phyloP scores from a whole-genome alignment of 1,140 invertebrate genomes.

The Orchestia grillus region DNA sequence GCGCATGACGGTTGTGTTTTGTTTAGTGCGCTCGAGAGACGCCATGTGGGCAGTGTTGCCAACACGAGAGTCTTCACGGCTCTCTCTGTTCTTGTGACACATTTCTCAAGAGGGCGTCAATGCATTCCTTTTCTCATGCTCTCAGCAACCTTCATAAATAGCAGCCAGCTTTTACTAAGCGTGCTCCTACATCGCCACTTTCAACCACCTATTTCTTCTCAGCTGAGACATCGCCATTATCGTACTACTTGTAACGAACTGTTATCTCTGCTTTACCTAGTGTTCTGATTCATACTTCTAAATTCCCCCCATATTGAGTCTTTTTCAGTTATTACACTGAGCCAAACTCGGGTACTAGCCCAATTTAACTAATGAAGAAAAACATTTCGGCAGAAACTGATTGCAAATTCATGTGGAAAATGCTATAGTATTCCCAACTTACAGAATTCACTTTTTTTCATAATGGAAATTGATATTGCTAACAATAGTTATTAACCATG shows the following conservation, averaged over 20 bases:
- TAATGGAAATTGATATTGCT: neutral
- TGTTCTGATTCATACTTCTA: neutral
- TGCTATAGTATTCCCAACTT: neutral
- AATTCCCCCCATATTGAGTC: neutral
- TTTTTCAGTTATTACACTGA: neutral
- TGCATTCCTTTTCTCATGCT: neutral
- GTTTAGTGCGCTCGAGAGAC: conserved; percentile 34
- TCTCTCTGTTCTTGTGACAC: conserved; percentile 23
- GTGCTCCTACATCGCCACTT: neutral
- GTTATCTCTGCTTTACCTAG: neutral
- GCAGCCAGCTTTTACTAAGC: neutral
- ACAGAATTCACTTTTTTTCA: neutral
- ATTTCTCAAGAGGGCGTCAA: conserved; percentile 46
- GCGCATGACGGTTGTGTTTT: conserved; percentile 45
- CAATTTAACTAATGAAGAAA: neutral
- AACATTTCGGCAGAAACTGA: neutral
- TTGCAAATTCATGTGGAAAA: neutral
- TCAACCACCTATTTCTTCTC: neutral
- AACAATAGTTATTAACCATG: too few relatives aligned
- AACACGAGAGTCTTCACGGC: conserved; percentile 12
- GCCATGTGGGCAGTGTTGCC: conserved; percentile 45
- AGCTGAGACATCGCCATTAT: neutral
- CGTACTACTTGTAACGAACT: neutral
- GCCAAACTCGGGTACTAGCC: neutral
- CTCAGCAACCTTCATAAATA: conserved; percentile 21